Evolutionary conservation across 2,797 vertebrate species (phyloP).

Genomic region (Microctenopoma stevenorrisi): DNA sequence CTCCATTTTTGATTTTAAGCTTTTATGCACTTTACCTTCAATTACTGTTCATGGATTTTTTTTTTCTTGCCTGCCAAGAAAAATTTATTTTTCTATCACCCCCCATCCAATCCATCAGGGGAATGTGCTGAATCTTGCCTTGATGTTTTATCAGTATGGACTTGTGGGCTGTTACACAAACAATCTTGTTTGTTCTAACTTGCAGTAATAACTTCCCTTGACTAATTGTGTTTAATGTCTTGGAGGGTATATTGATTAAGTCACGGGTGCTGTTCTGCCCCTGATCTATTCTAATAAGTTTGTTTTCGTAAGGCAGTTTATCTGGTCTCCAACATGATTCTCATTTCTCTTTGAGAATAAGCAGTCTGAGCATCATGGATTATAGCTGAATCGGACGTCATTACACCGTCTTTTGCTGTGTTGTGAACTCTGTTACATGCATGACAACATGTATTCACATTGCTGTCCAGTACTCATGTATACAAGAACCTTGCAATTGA

Average conservation of each 20-base stretch:
- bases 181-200: conserved; percentile 58
- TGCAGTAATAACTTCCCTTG: conserved; percentile 59
- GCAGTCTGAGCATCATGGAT: conserved; percentile 56
- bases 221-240: conserved; percentile 55
- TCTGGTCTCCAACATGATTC: conserved; percentile 39
- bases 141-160: conserved; percentile 65
- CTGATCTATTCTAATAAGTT: conserved; percentile 43
- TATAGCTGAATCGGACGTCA: conserved; percentile 54
- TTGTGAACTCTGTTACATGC: conserved; percentile 82
- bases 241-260: conserved; percentile 39
- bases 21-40: conserved; percentile 87
- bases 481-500: conserved; percentile 79
- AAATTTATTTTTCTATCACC: conserved; percentile 55
- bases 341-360: conserved; percentile 42
- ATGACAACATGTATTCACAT: conserved; percentile 76
- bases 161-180: conserved; percentile 54
- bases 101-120: conserved; percentile 56
- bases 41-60: conserved; percentile 58
- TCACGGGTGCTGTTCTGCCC: conserved; percentile 45
- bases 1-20: conserved; percentile 77
- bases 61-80: conserved; percentile 34
- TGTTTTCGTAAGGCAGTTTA: conserved; percentile 44
- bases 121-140: conserved; percentile 71
- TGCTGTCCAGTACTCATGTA: conserved; percentile 77
- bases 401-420: conserved; percentile 71